Conservation (phyloP, 2,797 vertebrate species). For the Acipenser transmontanus region DNA sequence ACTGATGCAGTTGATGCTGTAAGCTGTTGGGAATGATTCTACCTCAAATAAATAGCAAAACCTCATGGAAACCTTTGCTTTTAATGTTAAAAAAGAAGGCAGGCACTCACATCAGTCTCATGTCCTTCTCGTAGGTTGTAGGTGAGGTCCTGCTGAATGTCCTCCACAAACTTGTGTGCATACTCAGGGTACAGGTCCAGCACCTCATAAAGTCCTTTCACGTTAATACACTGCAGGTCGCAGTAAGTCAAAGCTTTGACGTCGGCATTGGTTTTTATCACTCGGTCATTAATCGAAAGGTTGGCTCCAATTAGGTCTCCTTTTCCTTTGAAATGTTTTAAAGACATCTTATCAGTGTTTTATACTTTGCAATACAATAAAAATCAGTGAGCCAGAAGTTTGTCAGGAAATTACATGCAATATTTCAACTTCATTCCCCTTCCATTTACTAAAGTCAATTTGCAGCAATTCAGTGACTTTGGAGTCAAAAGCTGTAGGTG, state of each 20-base stretch:
- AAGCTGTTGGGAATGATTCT: too few relatives aligned
- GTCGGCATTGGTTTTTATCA: conserved; percentile 73
- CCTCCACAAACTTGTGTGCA: conserved; percentile 70
- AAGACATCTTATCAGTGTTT: background rate
- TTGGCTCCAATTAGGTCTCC: conserved; percentile 75
- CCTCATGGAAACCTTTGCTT: background rate
- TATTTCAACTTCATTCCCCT: too few relatives aligned
- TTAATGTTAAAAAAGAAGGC: background rate
- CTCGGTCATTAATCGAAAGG: conserved; percentile 69
- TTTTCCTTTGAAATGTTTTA: conserved; percentile 53
- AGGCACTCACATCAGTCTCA: conserved; percentile 66
- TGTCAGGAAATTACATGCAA: too few relatives aligned
- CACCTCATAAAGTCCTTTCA: conserved; percentile 74
- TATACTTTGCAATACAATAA: background rate
- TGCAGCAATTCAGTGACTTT: too few relatives aligned
- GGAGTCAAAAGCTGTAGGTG: too few relatives aligned
- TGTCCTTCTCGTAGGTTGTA: conserved; percentile 73
- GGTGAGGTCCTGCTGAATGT: conserved; percentile 70
- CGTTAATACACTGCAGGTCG: conserved; percentile 73
- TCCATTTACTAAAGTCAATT: too few relatives aligned
- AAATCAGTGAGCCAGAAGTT: background rate
- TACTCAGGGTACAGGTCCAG: conserved; percentile 73
- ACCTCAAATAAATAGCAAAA: too few relatives aligned
- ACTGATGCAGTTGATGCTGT: background rate
- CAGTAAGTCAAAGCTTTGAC: conserved; percentile 74